A percentile compares a stretch with the other conserved stretches of the same genome.
phyloP scores from a whole-genome alignment of 2,113 vertebrate species.

The Phrynocephalus versicolor region DNA sequence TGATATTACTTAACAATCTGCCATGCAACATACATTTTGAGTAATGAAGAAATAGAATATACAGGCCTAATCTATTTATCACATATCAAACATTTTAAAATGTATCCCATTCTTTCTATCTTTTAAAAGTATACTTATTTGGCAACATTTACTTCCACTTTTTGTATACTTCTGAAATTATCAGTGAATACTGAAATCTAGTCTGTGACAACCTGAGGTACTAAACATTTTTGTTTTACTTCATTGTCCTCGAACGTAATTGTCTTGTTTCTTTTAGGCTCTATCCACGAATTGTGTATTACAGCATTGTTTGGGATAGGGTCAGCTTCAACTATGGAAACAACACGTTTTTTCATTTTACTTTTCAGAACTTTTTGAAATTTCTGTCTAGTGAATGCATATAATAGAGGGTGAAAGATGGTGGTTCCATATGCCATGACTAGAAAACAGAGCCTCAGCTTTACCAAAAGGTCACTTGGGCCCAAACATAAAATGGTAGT shows the following conservation, averaged over 20 bases:
- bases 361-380: slow-evolving; percentile 98
- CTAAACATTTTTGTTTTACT: slow-evolving; percentile 89
- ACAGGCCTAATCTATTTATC: slow-evolving; percentile 77
- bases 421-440: slow-evolving; percentile 99
- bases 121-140: slow-evolving; percentile 67
- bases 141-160: slow-evolving; percentile 74
- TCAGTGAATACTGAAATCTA: slow-evolving; percentile 73
- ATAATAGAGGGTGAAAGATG: slow-evolving; percentile 95
- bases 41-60: slow-evolving; percentile 77
- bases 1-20: slow-evolving; percentile 77
- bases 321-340: slow-evolving; percentile 97
- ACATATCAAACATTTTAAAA: slow-evolving; percentile 76
- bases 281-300: slow-evolving; percentile 98
- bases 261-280: slow-evolving; percentile 95
- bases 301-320: slow-evolving; percentile 93
- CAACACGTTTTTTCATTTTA: slow-evolving; percentile 99
- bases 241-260: slow-evolving; percentile 91
- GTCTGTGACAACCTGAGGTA: slow-evolving; percentile 85
- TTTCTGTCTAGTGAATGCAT: slow-evolving; percentile 97
- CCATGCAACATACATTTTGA: slow-evolving; percentile 82
- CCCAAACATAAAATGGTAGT: slow-evolving; percentile 93
- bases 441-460: slow-evolving; percentile 94
- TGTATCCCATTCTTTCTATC: slow-evolving; percentile 60
- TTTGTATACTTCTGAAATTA: slow-evolving; percentile 57
- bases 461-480: slow-evolving; percentile 91